Evolutionary conservation across 2,888 invertebrate genomes (phyloP), one percentile per base, ranked within the genome.

Genomic region (Hedya salicella): DNA sequence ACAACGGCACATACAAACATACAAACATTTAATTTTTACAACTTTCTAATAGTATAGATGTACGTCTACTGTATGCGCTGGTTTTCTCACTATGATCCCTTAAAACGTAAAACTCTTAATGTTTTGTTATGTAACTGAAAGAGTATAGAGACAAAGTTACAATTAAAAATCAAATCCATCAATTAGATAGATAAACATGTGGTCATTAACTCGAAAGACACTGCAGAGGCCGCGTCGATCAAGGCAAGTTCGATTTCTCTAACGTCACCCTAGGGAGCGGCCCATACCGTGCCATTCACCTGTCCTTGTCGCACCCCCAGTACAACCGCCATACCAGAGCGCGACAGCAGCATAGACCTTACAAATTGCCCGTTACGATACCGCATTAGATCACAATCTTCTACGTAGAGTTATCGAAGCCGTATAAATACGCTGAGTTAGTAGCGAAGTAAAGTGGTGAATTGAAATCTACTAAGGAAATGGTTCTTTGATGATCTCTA

Each of bases 191-290:
- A 85, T 82, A 81, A 36, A 80, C 75, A 83, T 77, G 83, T 78
- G 79, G 80, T 79, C 82, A 84, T 84, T 82, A 85, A 83, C 81
- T 84, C 79, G 83, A 88, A 89, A 87, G 81, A 85, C 83, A 83
- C 87, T 88, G 84, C 77, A 57, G 82, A 87, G 88, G 83, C 76
- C 73, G 76, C 87, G 86, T 88, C 88, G 89, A 89, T 89, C 89
- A 89, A 76, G 80, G 82, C 79, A 87, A 87, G 83, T 89, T 87
- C 80, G 82, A 88, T 86, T 87, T 84, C 80, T 76, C 83, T 88
- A 88, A 89, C 86, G 87, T 86, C 79, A 73, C 88, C 87, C 89
- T 60, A 69, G 88, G 88, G 88, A 86, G 72, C 76, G 78, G 79
- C 84, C 81, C 79, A 75, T 73, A 75, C 73, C 73, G 73, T 70